These are phyloP conservation scores for Gallinago media DNA, from an alignment of 2,113 vertebrate genomes.

Conservation along the genomic window DNA sequence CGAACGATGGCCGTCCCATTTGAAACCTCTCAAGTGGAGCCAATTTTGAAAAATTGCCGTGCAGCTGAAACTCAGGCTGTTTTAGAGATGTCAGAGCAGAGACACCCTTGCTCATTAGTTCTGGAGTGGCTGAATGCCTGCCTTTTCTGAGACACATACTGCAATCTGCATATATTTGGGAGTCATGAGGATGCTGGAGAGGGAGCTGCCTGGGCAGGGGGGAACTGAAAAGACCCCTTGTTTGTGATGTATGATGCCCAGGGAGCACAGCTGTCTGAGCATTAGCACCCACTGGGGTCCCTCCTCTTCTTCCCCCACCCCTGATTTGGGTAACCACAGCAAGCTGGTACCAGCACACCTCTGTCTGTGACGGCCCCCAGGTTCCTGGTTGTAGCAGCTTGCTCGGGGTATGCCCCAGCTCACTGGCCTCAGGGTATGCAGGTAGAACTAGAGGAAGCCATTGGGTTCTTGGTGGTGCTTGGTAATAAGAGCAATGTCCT, in stretches of 20 bases:
- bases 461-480: background rate
- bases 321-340: background rate
- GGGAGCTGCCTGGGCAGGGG: background rate
- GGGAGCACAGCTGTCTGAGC: background rate
- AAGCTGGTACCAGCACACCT: background rate
- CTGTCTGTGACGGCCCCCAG: rapidly evolving
- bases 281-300: rapidly evolving
- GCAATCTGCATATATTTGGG: background rate
- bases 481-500: background rate
- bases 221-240: background rate
- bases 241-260: background rate
- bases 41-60: background rate
- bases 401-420: background rate
- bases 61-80: background rate
- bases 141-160: background rate
- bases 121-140: background rate
- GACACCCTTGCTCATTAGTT: background rate
- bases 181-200: background rate
- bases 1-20: background rate
- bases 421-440: rapidly evolving
- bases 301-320: background rate
- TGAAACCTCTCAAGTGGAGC: background rate
- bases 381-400: background rate
- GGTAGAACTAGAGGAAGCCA: background rate
- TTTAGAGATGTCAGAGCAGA: background rate